These are phyloP conservation scores for Gopherus flavomarginatus DNA, from an alignment of 2,113 vertebrate species.

Conservation along the genomic window DNA sequence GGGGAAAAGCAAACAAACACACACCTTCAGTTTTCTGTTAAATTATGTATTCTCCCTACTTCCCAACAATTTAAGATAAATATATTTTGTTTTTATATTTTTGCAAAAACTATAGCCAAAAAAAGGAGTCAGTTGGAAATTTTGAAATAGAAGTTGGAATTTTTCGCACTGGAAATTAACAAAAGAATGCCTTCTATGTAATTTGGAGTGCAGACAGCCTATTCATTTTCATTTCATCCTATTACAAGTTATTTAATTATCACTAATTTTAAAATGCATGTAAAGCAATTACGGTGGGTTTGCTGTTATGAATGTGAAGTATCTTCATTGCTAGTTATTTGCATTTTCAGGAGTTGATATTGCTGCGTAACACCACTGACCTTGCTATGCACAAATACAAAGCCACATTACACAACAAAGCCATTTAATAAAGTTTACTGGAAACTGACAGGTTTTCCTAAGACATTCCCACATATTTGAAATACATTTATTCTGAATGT, in stretches of 20 bases:
- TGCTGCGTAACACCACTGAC: slow-evolving; percentile 49
- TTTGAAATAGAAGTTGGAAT: background rate
- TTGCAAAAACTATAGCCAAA: background rate
- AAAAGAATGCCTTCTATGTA: background rate
- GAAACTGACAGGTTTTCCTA: background rate
- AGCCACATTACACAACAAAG: slow-evolving; percentile 29
- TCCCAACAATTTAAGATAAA: background rate
- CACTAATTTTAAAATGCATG: background rate
- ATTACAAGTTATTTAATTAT: background rate
- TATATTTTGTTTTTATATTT: background rate
- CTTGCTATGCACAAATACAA: slow-evolving; percentile 39
- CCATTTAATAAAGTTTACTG: background rate
- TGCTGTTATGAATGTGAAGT: background rate
- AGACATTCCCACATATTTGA: background rate
- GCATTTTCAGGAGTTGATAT: background rate
- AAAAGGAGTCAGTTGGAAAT: background rate
- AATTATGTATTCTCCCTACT: background rate
- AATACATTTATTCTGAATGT: background rate
- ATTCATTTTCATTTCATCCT: background rate
- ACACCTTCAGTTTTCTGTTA: background rate
- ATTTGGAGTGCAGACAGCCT: background rate
- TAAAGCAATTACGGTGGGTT: background rate
- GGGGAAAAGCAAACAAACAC: background rate
- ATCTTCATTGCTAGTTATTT: background rate
- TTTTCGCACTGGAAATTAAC: background rate